Evolutionary conservation across 2,888 invertebrate genomes (phyloP).

Genomic region (Tortricodes alternella): DNA sequence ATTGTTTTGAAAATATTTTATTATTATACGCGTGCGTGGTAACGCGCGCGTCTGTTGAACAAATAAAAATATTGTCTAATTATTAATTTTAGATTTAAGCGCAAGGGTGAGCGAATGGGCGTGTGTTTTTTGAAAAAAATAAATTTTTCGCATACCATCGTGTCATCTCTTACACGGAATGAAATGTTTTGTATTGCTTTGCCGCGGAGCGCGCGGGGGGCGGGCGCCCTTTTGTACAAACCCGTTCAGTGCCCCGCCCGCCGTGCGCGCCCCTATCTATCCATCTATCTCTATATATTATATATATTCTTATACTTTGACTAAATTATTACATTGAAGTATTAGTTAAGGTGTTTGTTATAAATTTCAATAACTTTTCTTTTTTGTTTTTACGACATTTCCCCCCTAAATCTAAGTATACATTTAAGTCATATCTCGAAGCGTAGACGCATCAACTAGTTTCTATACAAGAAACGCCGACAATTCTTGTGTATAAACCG

Average conservation of each 20-base stretch:
- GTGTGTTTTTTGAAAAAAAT: slow-evolving; percentile 78
- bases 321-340: slow-evolving; percentile 74
- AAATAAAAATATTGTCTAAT: slow-evolving; percentile 82
- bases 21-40: slow-evolving; percentile 80
- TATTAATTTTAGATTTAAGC: slow-evolving; percentile 82
- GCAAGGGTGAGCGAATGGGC: slow-evolving; percentile 80
- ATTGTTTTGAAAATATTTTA: slow-evolving; percentile 83
- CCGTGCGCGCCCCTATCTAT: too few species aligned
- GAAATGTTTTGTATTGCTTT: slow-evolving; percentile 81
- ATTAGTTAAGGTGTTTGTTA: slow-evolving; percentile 83
- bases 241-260: slow-evolving; percentile 37
- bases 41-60: slow-evolving; percentile 82
- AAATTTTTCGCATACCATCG: slow-evolving; percentile 78
- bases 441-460: slow-evolving; percentile 77
- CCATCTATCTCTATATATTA: slow-evolving; percentile 22
- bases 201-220: slow-evolving; percentile 53
- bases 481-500: slow-evolving; percentile 70
- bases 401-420: slow-evolving; percentile 80
- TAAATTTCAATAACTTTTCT: slow-evolving; percentile 79
- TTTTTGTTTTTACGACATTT: slow-evolving; percentile 79
- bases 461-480: slow-evolving; percentile 64
- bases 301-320: slow-evolving; percentile 54
- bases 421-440: slow-evolving; percentile 81
- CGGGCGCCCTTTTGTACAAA: slow-evolving; percentile 67
- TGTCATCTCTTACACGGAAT: slow-evolving; percentile 80